Conservation (phyloP, 1,140 invertebrate genomes). For the Drosophila sproati region DNA sequence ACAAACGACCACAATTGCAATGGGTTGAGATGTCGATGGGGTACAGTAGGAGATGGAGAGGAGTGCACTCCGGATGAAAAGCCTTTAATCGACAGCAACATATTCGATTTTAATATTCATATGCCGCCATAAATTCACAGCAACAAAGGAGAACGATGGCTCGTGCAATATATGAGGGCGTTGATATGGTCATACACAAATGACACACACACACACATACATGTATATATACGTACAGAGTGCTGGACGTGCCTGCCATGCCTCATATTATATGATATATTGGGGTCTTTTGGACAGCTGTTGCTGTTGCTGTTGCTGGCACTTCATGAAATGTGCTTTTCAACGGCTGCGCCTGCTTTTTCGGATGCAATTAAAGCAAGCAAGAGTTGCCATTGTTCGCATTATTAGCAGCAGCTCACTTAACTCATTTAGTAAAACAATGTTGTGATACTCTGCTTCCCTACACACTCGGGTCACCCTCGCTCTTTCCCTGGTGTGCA, state of each 20-base stretch:
- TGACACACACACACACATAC: background rate
- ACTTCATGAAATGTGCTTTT: conserved; percentile 54
- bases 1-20: conserved; percentile 61
- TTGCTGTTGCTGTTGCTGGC: conserved; percentile 29
- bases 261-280: conserved; percentile 45
- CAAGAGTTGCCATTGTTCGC: background rate
- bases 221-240: background rate
- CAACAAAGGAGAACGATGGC: conserved; percentile 39
- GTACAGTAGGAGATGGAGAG: background rate
- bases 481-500: no score
- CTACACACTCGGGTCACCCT: background rate
- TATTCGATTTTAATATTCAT: conserved; percentile 84
- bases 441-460: background rate
- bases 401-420: background rate
- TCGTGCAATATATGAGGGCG: conserved; percentile 61
- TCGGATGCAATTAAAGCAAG: conserved; percentile 11
- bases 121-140: conserved; percentile 80
- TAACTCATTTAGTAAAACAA: conserved; percentile 2
- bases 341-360: conserved; percentile 8
- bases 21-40: background rate
- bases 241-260: conserved; percentile 9
- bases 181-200: conserved; percentile 46
- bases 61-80: conserved; percentile 61
- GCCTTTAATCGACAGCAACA: conserved; percentile 84
- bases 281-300: conserved; percentile 41